Evolutionary conservation across 2,113 vertebrate genomes (phyloP).

Genomic region (Euleptes europaea): DNA sequence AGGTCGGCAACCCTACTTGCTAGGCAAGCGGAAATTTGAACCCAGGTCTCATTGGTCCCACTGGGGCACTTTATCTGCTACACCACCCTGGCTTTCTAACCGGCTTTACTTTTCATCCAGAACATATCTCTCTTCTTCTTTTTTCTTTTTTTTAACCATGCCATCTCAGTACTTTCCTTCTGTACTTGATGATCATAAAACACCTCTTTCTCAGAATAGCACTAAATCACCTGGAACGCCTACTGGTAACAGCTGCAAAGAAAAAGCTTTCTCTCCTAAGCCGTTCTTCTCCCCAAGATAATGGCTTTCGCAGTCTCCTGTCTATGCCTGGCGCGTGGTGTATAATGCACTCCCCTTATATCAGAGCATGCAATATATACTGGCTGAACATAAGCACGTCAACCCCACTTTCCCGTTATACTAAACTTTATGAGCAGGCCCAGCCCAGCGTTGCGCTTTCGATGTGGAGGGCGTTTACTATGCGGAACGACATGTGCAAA

Average conservation of each 20-base stretch:
- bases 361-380: neutral
- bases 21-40: too few species aligned
- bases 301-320: neutral
- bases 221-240: constrained; percentile 44
- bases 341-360: rapidly evolving
- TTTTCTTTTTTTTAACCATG: constrained; percentile 31
- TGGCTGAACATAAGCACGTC: neutral
- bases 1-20: too few species aligned
- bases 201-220: constrained; percentile 43
- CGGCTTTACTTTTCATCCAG: neutral
- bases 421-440: neutral
- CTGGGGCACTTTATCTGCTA: too few species aligned
- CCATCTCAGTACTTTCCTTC: constrained; percentile 51
- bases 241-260: neutral
- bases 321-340: neutral
- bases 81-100: neutral
- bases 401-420: neutral
- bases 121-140: constrained; percentile 39
- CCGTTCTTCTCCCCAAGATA: neutral
- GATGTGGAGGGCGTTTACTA: constrained; percentile 9
- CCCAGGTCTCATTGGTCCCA: too few species aligned
- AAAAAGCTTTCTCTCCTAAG: constrained; percentile 15
- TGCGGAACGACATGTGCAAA: neutral
- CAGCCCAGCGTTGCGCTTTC: neutral
- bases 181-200: constrained; percentile 38